phyloP scores from a whole-genome alignment of 2,888 invertebrate genomes.

The Leucoma salicis region DNA sequence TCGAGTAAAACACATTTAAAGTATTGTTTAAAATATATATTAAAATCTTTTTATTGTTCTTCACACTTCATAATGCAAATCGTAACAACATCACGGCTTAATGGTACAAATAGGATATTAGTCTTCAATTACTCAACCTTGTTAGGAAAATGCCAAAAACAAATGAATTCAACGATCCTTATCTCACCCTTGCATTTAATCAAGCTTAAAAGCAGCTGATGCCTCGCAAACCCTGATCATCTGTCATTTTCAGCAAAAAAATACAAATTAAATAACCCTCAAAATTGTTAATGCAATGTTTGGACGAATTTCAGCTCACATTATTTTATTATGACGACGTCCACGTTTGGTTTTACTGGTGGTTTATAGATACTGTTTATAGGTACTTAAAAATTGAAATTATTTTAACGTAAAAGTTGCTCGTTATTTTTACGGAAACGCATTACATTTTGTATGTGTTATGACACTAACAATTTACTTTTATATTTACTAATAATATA shows the following conservation, averaged over 20 bases:
- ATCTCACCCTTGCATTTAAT: background rate
- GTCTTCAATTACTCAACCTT: background rate
- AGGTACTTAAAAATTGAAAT: no score
- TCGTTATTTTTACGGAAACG: no score
- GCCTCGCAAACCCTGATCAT: background rate
- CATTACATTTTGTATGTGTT: no score
- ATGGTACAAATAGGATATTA: background rate
- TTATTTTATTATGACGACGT: no score
- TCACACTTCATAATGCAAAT: background rate
- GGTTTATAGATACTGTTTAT: no score
- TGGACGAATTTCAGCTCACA: background rate
- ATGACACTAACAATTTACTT: no score
- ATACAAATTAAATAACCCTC: background rate
- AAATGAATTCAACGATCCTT: background rate
- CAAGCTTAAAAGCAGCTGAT: slow-evolving; percentile 1
- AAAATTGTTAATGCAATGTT: background rate
- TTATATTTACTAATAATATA: no score
- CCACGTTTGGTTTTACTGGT: no score
- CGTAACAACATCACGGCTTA: background rate
- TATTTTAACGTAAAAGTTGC: no score
- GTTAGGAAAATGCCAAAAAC: background rate
- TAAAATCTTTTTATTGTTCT: no score
- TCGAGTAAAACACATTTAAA: no score
- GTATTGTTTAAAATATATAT: no score
- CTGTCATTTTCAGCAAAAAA: background rate